These are phyloP conservation scores for Dipus sagitta DNA, from an alignment of 2,797 vertebrate genomes.

Conservation along the genomic window DNA sequence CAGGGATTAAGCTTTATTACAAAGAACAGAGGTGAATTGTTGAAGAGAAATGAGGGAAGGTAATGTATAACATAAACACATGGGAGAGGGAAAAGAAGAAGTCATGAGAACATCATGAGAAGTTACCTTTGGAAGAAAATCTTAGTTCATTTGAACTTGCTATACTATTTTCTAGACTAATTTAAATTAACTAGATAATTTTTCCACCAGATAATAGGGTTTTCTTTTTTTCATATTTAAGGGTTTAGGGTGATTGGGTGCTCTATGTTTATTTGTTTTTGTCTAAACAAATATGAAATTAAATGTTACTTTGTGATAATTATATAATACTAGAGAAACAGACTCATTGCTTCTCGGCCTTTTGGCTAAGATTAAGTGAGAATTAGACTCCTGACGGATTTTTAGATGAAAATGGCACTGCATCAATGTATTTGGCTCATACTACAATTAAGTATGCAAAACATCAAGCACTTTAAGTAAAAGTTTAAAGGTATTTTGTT, in stretches of 20 bases:
- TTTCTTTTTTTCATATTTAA: neutral
- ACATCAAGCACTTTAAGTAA: neutral
- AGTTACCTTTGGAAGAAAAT: constrained; percentile 10
- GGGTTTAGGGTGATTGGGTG: neutral
- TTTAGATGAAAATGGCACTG: neutral
- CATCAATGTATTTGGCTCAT: neutral
- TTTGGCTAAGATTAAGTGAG: too few relatives aligned
- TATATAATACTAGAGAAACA: neutral
- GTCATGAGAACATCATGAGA: neutral
- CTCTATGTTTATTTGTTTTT: neutral
- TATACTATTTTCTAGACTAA: constrained; percentile 1
- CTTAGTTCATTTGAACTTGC: neutral
- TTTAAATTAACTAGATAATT: neutral
- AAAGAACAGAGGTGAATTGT: neutral
- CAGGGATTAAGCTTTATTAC: constrained; percentile 38
- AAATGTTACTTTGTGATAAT: constrained; percentile 1
- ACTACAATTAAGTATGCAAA: neutral
- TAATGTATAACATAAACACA: neutral
- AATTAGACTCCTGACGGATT: neutral
- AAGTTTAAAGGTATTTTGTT: neutral
- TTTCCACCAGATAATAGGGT: neutral
- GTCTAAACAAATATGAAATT: constrained; percentile 21
- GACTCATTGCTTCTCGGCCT: neutral
- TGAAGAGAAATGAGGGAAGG: neutral
- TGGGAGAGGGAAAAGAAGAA: neutral